Evolutionary conservation across 1,140 invertebrate species (phyloP).

Genomic region (Ips nitidus): DNA sequence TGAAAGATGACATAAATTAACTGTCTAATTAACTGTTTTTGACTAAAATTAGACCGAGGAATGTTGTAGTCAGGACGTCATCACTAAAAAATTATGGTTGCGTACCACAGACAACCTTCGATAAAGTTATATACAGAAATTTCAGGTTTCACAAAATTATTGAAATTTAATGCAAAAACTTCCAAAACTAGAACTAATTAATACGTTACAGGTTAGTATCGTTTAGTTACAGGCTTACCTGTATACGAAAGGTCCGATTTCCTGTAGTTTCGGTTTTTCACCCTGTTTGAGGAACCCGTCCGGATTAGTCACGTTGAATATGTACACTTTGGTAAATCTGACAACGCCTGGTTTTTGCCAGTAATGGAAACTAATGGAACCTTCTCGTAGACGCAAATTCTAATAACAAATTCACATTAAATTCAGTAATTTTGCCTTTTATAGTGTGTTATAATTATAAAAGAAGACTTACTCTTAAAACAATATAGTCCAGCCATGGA

Average conservation of each 20-base stretch:
- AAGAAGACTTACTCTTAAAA: constrained; percentile 70
- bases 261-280: constrained; percentile 79
- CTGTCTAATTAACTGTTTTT: too few relatives aligned
- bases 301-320: constrained; percentile 85
- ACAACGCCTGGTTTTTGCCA: constrained; percentile 90
- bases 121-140: too few relatives aligned
- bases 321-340: constrained; percentile 85
- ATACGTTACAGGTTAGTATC: too few relatives aligned
- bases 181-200: too few relatives aligned
- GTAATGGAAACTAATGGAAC: constrained; percentile 83
- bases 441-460: constrained; percentile 5
- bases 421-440: constrained; percentile 5
- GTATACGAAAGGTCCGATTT: constrained; percentile 84
- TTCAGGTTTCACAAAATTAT: too few relatives aligned
- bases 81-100: too few relatives aligned
- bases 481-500: constrained; percentile 82
- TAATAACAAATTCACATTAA: constrained; percentile 48
- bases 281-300: constrained; percentile 76
- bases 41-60: too few relatives aligned
- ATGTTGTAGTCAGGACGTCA: too few relatives aligned
- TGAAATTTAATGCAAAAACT: too few relatives aligned
- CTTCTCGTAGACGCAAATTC: constrained; percentile 83
- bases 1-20: too few relatives aligned
- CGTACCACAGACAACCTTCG: too few relatives aligned
- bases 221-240: constrained; percentile 59